phyloP scores from a whole-genome alignment of 1,140 invertebrate genomes.

The Drosophila oshimai region DNA sequence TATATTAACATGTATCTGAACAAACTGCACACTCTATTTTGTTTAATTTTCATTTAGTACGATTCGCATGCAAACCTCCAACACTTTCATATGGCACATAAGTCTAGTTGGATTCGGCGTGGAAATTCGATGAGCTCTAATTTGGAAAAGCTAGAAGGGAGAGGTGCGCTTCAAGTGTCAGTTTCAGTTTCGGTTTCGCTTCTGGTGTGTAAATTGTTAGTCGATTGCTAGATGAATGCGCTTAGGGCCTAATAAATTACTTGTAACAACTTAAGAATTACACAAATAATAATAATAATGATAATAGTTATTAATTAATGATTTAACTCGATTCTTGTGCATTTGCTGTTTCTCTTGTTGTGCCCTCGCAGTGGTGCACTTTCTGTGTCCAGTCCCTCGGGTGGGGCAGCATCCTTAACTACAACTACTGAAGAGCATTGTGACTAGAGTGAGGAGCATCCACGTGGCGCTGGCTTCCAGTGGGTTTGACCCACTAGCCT shows the following conservation, averaged over 20 bases:
- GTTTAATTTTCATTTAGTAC: slow-evolving; percentile 11
- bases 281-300: slow-evolving; percentile 69
- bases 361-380: slow-evolving; percentile 1
- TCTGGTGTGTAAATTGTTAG: slow-evolving; percentile 27
- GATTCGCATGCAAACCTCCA: slow-evolving; percentile 34
- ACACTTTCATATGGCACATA: slow-evolving; percentile 72
- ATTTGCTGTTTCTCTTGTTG: slow-evolving; percentile 18
- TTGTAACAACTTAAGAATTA: slow-evolving; percentile 76
- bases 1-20: slow-evolving; percentile 58
- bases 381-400: slow-evolving; percentile 30
- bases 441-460: slow-evolving; percentile 75
- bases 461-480: slow-evolving; percentile 45
- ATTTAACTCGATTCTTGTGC: slow-evolving; percentile 54
- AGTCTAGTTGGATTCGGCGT: slow-evolving; percentile 66
- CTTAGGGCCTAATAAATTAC: slow-evolving; percentile 73
- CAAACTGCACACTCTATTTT: slow-evolving; percentile 37
- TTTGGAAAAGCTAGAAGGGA: slow-evolving; percentile 52
- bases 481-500: slow-evolving; percentile 23
- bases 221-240: slow-evolving; percentile 47
- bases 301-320: slow-evolving; percentile 64
- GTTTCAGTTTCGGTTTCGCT: slow-evolving; percentile 14
- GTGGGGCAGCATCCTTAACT: slow-evolving; percentile 63
- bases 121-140: slow-evolving; percentile 49
- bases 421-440: slow-evolving; percentile 67
- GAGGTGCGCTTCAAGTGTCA: slow-evolving; percentile 9